Evolutionary conservation across 1,140 invertebrate genomes (phyloP), one percentile per base, ranked within the genome.

Genomic region (Drosophila suzukii): DNA sequence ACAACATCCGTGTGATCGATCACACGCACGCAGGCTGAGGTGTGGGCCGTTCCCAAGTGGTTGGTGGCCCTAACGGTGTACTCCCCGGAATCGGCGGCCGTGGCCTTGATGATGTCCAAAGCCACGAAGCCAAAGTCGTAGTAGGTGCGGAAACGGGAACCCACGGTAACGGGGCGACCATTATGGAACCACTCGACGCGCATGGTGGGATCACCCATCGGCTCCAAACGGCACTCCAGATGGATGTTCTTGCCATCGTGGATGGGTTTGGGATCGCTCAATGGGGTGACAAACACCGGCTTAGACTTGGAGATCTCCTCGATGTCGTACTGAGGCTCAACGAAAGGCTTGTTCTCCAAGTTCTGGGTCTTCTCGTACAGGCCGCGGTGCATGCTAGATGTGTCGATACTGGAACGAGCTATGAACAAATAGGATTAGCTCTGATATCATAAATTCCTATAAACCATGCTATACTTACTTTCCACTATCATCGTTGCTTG

Each of bases 151-250:
- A 98, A 98, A 83, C 98, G 94, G 6, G 97, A 98, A 50, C 97
- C 97, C 59, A 98, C 96, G 8, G 97, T 97, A 0, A 98, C 94
- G 10, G 97, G 95, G 79, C 95, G 95, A 32, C 97, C 98, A 93
- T 99, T 98, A 71, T 97, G 96, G 93, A 96, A 98, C 98, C 98
- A 99, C 93, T 98, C 98, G 4, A 98, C 97, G 84, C 96, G 94
- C 97, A 98, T 98, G 1, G 97, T 97, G n/a, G 97, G 97, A 93
- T 98, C 98, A 27, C 97, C 97, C 95, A 98, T 97, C 1, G 98
- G 97, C 92, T 98, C 98, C 59, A 98, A 93, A 47, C 97, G 94
- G 79, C 97, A 97, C 92, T 98, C 97, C 47, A 98, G 93, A 84
- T 98, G 98, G 90, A 98, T 96, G 85, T 98, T 97, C 92, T 97